Conservation (phyloP, 2,113 vertebrate species). For the Zonotrichia leucophrys region DNA sequence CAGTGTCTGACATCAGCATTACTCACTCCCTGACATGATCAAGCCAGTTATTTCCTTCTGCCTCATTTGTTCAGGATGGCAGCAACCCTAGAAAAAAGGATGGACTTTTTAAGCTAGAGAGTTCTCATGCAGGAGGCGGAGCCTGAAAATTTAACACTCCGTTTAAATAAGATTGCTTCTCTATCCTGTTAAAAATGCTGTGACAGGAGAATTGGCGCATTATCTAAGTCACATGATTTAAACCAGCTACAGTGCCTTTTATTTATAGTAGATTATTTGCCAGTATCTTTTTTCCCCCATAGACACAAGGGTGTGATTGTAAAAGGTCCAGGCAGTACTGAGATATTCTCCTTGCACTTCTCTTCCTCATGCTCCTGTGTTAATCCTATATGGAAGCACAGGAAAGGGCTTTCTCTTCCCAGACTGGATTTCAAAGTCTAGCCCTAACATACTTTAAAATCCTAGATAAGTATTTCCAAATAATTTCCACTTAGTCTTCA, state of each 20-base stretch:
- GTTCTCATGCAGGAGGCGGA: background rate
- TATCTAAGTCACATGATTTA: background rate
- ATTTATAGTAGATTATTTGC: background rate
- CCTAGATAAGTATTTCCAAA: background rate
- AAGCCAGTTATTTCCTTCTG: conserved; percentile 32
- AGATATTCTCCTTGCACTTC: background rate
- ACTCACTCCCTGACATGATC: conserved; percentile 14
- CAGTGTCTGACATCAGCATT: background rate
- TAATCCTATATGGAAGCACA: background rate
- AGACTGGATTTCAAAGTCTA: background rate
- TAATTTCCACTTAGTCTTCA: background rate
- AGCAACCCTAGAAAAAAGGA: background rate
- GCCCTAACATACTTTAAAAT: background rate
- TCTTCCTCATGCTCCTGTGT: background rate
- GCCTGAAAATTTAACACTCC: background rate
- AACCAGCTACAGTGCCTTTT: background rate
- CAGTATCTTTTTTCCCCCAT: background rate
- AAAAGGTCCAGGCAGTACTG: rapidly evolving
- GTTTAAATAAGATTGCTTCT: conserved; percentile 12
- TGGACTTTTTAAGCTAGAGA: background rate
- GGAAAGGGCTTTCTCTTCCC: background rate
- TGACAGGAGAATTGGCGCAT: background rate
- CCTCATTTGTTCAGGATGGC: conserved; percentile 18
- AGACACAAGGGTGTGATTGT: background rate
- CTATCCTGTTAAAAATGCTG: conserved; percentile 8